Conservation (phyloP, 2,113 vertebrate species). For the Lipophrys pholis region DNA sequence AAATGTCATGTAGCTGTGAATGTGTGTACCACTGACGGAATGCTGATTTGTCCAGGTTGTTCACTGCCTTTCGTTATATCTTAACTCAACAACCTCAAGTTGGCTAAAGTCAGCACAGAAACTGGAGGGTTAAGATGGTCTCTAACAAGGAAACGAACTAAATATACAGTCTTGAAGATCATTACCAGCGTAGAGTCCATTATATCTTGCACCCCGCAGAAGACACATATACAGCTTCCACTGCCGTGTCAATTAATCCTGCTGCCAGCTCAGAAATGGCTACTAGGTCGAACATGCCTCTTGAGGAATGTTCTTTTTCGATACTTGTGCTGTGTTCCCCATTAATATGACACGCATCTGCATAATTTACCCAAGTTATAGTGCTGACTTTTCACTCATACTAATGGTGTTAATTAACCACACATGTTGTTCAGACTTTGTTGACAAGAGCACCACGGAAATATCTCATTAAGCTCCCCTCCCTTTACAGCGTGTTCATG, state of each 20-base stretch:
- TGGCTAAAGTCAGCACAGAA: too few species aligned
- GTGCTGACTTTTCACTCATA: slow-evolving; percentile 50
- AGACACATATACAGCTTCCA: slow-evolving; percentile 21
- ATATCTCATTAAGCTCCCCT: slow-evolving; percentile 17
- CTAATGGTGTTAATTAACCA: slow-evolving; percentile 51
- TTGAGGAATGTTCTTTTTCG: slow-evolving; percentile 44
- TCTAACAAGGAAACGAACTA: too few species aligned
- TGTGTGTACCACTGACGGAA: too few species aligned
- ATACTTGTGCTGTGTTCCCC: slow-evolving; percentile 23
- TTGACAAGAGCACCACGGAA: slow-evolving; percentile 26
- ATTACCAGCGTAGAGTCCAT: too few species aligned
- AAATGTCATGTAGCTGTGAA: too few species aligned
- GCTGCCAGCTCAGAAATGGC: slow-evolving; percentile 27
- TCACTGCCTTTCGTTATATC: too few species aligned
- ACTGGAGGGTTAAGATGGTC: too few species aligned
- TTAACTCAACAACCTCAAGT: too few species aligned
- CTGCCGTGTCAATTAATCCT: slow-evolving; percentile 22
- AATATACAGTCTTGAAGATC: too few species aligned
- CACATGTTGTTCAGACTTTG: slow-evolving; percentile 26
- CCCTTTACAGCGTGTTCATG: slow-evolving; percentile 1
- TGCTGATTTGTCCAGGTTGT: too few species aligned
- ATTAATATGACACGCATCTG: slow-evolving; percentile 53
- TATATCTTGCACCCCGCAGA: too few species aligned
- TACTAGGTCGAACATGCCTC: slow-evolving; percentile 38
- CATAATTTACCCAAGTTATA: slow-evolving; percentile 39